Base-by-base conservation (phyloP, 2,888 invertebrate genomes). In the Meiosimyza platycephala region DNA sequence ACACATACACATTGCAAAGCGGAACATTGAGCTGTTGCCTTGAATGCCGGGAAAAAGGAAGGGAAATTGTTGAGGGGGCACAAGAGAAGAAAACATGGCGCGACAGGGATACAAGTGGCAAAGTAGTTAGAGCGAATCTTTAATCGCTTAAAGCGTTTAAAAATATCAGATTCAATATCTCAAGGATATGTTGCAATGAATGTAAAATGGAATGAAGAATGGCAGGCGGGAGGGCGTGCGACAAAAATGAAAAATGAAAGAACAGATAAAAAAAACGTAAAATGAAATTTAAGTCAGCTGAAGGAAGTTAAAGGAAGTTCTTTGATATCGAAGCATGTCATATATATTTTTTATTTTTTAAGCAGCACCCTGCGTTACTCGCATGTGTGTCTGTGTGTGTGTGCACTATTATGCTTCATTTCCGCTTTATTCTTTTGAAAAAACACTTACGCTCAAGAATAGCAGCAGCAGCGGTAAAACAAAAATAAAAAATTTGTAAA, bases 111-210 rank as follows among this genome's bases (percentile, higher is more conserved):
- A 13, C 15, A 33, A 22, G 60, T 15, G 60, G 33, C 15, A 22
- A 6, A 15, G 60, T 33, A 48, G 65, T 15, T 57, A 22, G 50
- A 68, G 28, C 68, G 68, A 57, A n/a, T 68, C 59, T 59, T 40
- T 68, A 68, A 68, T 68, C 68, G 68, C 59, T 68, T 68, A 59
- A 68, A 68, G 68, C 68, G 68, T 59, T 68, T 68, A 68, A 68
- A 40, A 40, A 68, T 48, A 57, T 68, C 68, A 57, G 68, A 68
- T 68, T 68, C 68, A 59, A 68, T 68, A 68, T 68, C 68, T 68
- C 68, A 57, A 68, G 68, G 68, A 68, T 59, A 50, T 67, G 55
- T 57, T 54, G 55, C 55, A 57, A 40, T 67, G 55, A 16, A 67
- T 55, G 57, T 16, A 40, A 40, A 40, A 40, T 40, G 48, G 18